Evolutionary conservation across 2,888 invertebrate species (phyloP), one percentile per base, ranked within the genome.

Genomic region (Eulithis prunata): DNA sequence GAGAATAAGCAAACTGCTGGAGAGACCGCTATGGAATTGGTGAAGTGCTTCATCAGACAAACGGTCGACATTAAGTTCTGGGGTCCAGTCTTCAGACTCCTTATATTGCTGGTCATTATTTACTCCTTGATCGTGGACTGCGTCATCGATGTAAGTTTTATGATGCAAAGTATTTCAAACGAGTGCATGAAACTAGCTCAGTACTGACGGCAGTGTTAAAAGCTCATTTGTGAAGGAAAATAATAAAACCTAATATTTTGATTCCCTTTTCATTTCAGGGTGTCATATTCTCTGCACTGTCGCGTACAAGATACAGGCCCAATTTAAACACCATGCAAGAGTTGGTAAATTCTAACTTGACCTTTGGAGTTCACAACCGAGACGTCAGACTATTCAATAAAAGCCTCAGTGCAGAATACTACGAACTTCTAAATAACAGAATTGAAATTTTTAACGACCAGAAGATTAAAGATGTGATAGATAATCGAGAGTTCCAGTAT

Each of bases 121-220:
- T 93, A 93, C 72, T 90, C 93, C 2, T 78, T 93, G 47, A 81
- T 93, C 6, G 77, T 93, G n/a, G 83, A 92, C 73, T 88, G 89
- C 62, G 88, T 84, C 57, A 87, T 93, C 70, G 93, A 93, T 69
- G 93, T 93, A 85, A 89, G 91, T 89, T 78, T 45, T 65, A 13
- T 32, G 32, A 32, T 32, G 2, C 1, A 32, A 32, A 32, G 4
- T 32, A 32, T 3, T 32, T 4, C 3, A n/a, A 45, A 45, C 4
- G 3, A 12, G 45, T 45, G 45, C n/a, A 41, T 41, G 1, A 41
- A 41, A 41, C 41, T 41, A 41, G 8, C 10, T 41, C 41, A 41
- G 41, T 41, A 41, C 41, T 11, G 41, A 41, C 41, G 4, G 41
- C 32, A 4, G 32, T 32, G 32, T 2, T 32, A 4, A 32, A 32